These are phyloP conservation scores for Listronotus bonariensis DNA, from an alignment of 1,140 invertebrate genomes.

Conservation along the genomic window DNA sequence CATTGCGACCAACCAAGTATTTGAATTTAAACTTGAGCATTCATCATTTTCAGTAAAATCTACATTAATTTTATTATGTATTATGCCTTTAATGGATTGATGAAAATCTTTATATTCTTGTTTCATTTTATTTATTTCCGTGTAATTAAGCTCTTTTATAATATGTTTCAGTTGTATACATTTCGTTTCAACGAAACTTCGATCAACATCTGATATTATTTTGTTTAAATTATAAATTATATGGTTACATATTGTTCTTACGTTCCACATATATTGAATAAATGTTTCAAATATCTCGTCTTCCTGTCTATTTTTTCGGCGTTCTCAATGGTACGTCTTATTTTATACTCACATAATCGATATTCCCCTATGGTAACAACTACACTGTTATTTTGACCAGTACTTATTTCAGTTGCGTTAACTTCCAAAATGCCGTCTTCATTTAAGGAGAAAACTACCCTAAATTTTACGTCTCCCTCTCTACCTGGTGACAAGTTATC, in stretches of 20 bases:
- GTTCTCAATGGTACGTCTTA: background rate
- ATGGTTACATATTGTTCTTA: background rate
- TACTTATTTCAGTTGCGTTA: slow-evolving; percentile 18
- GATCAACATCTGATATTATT: background rate
- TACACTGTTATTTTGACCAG: slow-evolving; percentile 12
- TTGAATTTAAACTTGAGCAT: too few species aligned
- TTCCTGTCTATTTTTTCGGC: slow-evolving; percentile 10
- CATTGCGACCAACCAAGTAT: too few species aligned
- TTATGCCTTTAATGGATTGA: too few species aligned
- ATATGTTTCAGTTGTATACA: too few species aligned
- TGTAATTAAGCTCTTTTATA: too few species aligned
- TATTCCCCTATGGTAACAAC: slow-evolving; percentile 15
- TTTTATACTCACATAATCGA: slow-evolving; percentile 15
- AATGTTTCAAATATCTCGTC: slow-evolving; percentile 19
- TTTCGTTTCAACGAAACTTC: too few species aligned
- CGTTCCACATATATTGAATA: background rate
- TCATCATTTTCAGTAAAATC: too few species aligned
- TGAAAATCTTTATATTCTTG: too few species aligned
- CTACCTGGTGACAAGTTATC: slow-evolving; percentile 23
- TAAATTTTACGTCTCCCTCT: slow-evolving; percentile 17
- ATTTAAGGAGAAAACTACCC: slow-evolving; percentile 27
- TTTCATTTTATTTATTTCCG: too few species aligned
- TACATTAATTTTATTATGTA: too few species aligned
- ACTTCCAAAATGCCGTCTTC: slow-evolving; percentile 39
- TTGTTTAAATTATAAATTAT: background rate